phyloP scores from a whole-genome alignment of 92 coral and sea anemone genomes.

The Bergia puertoricense region DNA sequence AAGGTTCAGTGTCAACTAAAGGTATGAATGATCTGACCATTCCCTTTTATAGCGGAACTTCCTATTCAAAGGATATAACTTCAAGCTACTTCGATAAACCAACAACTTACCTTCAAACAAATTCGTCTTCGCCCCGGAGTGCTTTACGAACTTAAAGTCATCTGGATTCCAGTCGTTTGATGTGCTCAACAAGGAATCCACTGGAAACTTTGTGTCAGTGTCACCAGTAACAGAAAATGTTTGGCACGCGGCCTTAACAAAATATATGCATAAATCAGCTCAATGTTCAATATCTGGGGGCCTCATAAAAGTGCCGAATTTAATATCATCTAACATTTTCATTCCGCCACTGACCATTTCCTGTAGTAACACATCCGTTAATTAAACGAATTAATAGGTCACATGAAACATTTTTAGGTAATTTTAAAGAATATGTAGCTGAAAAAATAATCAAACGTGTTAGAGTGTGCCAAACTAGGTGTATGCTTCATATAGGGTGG shows the following conservation, averaged over 20 bases:
- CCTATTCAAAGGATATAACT: not conserved
- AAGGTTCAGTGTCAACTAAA: too few relatives aligned
- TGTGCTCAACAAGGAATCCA: constrained; percentile 68
- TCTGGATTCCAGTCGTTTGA: constrained; percentile 94
- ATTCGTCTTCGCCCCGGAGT: not conserved
- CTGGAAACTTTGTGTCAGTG: constrained; percentile 62
- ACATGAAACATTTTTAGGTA: too few relatives aligned
- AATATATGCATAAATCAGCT: not conserved
- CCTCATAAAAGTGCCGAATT: not conserved
- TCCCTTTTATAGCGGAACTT: not conserved
- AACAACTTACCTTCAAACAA: constrained; percentile 9
- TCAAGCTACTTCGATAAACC: too few relatives aligned
- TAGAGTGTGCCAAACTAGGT: too few relatives aligned
- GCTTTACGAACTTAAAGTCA: constrained; percentile 66
- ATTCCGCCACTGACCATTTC: too few relatives aligned
- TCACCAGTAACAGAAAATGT: constrained; percentile 81
- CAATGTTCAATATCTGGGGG: not conserved
- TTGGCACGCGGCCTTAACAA: constrained; percentile 79
- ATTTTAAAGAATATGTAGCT: too few relatives aligned
- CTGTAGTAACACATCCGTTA: too few relatives aligned
- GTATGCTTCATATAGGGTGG: too few relatives aligned
- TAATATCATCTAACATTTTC: not conserved
- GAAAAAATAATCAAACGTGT: too few relatives aligned
- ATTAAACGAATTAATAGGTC: too few relatives aligned
- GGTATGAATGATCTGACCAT: not conserved